Evolutionary conservation across 2,888 invertebrate genomes (phyloP).

Genomic region (Stratiomys singularior): DNA sequence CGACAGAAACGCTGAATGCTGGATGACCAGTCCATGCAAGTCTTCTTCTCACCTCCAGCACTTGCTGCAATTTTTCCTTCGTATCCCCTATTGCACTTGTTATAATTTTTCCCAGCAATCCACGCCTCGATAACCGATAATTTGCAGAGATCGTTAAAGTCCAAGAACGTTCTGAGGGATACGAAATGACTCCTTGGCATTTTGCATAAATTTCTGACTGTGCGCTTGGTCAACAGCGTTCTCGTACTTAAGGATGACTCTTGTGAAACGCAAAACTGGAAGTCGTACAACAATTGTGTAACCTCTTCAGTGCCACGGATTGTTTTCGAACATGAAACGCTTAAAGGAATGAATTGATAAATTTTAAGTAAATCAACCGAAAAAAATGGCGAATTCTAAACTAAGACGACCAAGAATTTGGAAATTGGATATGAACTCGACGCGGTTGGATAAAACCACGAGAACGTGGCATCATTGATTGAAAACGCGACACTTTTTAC

Average conservation of each 20-base stretch:
- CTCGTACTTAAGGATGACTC: background rate
- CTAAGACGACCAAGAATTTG: conserved; percentile 3
- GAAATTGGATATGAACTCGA: conserved; percentile 13
- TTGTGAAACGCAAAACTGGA: background rate
- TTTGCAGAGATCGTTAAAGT: conserved; percentile 20
- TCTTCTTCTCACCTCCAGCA: background rate
- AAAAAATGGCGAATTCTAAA: background rate
- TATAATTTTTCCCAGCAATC: background rate
- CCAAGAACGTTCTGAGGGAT: background rate
- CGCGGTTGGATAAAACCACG: conserved; percentile 3
- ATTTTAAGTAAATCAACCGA: background rate
- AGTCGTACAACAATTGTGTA: background rate
- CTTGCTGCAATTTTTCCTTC: background rate
- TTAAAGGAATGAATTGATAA: background rate
- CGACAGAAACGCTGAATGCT: too few species aligned
- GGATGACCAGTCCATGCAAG: too few species aligned
- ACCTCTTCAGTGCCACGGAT: background rate
- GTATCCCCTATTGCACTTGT: background rate
- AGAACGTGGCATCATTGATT: background rate
- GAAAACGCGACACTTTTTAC: background rate
- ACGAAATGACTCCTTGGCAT: background rate
- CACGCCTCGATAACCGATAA: background rate
- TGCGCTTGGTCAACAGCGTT: background rate
- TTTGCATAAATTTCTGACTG: conserved; percentile 24
- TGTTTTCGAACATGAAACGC: background rate